Base-by-base conservation (phyloP, 2,888 invertebrate genomes). In the Protophormia terraenovae region DNA sequence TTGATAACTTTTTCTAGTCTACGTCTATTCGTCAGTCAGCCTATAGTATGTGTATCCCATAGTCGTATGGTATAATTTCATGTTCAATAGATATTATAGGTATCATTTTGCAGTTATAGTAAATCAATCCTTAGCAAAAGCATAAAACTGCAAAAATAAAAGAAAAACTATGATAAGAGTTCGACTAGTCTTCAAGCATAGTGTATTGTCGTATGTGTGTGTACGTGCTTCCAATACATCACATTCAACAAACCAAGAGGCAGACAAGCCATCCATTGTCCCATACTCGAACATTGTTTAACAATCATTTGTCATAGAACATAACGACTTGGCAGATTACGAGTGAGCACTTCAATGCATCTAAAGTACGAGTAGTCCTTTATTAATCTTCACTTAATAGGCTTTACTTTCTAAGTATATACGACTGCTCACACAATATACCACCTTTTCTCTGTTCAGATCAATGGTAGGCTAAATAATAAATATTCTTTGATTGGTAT, bases 31-130 rank as follows among this genome's bases (percentile, higher is more conserved):
- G 8, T 29, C 19, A 38, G 38, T 35, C 38, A 29, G 22, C 10
- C 32, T 50, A 27, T 45, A 45, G 2, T 32, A 10, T 53, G n/a
- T 32, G 16, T 27, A 24, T 14, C 19, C 35, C 8, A 2, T 38
- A 38, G 35, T 19, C 10, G 24, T 29, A 22, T 2, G n/a, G 22
- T 64, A n/a, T 19, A 29, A n/a, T 38, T 53, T 41, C 29, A 77
- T 67, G 6, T 81, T 64, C 64, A 29, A 10, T 41, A 66, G 41
- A 38, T 19, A 69, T 75, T 81, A 55, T 50, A 67, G 41, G 45
- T 69, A 84, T 81, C 73, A 84, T 69, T 84, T 84, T 84, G 81
- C 84, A 81, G 81, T 81, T 81, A 55, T 81, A 81, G 45, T 84
- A 81, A 72, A 84, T 84, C 80, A 84, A 76, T 84, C 60, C 71